phyloP scores from a whole-genome alignment of 2,113 vertebrate species.

The Podarcis muralis region DNA sequence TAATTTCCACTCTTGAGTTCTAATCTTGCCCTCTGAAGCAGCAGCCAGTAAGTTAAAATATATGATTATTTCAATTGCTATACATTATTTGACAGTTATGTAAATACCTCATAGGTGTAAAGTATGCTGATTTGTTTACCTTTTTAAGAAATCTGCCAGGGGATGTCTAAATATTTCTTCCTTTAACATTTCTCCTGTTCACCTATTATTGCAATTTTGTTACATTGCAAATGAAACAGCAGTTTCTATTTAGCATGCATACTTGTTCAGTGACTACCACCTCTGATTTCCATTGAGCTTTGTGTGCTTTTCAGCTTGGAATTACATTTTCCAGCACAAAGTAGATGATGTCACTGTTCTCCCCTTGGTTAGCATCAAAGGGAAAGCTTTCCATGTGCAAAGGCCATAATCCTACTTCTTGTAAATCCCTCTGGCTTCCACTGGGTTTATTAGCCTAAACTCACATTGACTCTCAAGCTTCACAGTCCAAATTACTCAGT shows the following conservation, averaged over 20 bases:
- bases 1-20: too few relatives aligned
- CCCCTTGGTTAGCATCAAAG: neutral
- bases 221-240: neutral
- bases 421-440: neutral
- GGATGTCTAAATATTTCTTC: neutral
- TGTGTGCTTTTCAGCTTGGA: neutral
- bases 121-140: neutral
- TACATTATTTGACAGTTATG: neutral
- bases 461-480: neutral
- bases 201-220: neutral
- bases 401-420: neutral
- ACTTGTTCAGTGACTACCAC: neutral
- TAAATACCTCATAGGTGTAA: neutral
- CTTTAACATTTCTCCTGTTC: neutral
- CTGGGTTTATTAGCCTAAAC: neutral
- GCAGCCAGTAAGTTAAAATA: neutral
- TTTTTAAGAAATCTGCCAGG: neutral
- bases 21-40: too few relatives aligned
- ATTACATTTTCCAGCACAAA: neutral
- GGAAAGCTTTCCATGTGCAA: neutral
- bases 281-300: neutral
- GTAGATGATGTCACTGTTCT: neutral
- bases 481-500: neutral
- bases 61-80: neutral
- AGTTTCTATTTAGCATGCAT: neutral